Evolutionary conservation across 1,140 invertebrate genomes (phyloP).

Genomic region (Brachionus rotundiformis): DNA sequence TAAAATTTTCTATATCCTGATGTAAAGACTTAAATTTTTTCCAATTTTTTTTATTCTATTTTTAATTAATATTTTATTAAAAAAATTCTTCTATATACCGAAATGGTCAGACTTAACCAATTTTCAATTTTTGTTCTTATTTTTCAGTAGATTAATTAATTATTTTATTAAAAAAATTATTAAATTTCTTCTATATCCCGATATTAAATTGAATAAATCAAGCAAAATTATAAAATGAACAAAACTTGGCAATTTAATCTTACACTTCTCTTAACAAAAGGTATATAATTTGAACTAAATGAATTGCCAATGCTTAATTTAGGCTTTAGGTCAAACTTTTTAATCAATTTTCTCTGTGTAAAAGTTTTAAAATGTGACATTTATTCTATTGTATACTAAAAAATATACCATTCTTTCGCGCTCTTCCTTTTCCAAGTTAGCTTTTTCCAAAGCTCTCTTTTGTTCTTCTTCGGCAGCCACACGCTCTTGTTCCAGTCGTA

Average conservation of each 20-base stretch:
- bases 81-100: too few relatives aligned
- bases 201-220: background rate
- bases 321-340: slow-evolving; percentile 16
- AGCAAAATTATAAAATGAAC: background rate
- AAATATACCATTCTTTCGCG: slow-evolving; percentile 47
- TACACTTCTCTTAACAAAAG: slow-evolving; percentile 9
- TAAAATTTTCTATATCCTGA: too few relatives aligned
- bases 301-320: slow-evolving; percentile 35
- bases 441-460: slow-evolving; percentile 25
- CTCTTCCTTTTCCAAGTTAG: slow-evolving; percentile 47
- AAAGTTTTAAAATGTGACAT: background rate
- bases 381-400: background rate
- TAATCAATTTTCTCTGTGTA: slow-evolving; percentile 29
- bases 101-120: too few relatives aligned
- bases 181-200: background rate
- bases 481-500: slow-evolving; percentile 35
- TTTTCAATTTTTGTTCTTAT: too few relatives aligned
- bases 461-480: slow-evolving; percentile 43
- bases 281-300: slow-evolving; percentile 18
- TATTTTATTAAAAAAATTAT: background rate
- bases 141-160: too few relatives aligned
- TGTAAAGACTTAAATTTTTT: too few relatives aligned
- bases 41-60: too few relatives aligned
- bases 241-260: background rate
- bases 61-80: too few relatives aligned